Evolutionary conservation across 2,888 invertebrate genomes (phyloP), one percentile per base, ranked within the genome.

Genomic region (Aporophyla nigra): DNA sequence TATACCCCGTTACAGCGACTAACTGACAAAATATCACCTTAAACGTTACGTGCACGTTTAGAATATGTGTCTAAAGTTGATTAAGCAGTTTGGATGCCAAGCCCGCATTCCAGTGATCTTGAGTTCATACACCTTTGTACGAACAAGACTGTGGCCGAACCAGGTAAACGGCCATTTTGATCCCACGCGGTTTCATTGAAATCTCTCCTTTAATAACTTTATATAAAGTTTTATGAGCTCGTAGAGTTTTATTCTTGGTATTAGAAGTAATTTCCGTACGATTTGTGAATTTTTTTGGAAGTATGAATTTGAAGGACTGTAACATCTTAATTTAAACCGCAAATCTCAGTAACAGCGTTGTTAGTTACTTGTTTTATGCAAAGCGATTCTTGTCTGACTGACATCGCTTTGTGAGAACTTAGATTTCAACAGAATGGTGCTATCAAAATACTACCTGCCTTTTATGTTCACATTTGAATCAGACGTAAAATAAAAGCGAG

Each of bases 61-160:
- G 82, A 90, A 91, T 90, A 88, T 54, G 61, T 61, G 51, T 74
- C 75, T 77, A 69, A 68, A 80, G 75, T 91, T 92, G 91, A 93
- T 91, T 90, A 93, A 93, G 92, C 92, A 91, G 90, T 93, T 93
- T 92, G 75, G 80, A 92, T 93, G 91, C 92, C 87, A 76, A 82
- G 77, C 85, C 69, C 82, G 78, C 86, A 78, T 84, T 74, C 78
- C 77, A 76, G 79, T 67, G 80, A 86, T 84, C 82, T 82, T 66
- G 49, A 83, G 90, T 88, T 84, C 86, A 80, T 85, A 90, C 86
- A 90, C 89, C 87, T 88, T 87, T 78, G 74, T 78, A 67, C 82
- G 86, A 85, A 84, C 77, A 77, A 77, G 78, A 73, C 79, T 75
- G 82, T 76, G 85, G 84, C 83, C 74, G 72, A 80, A 78, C 74